These are phyloP conservation scores for Reticulitermes speratus DNA, from an alignment of 1,140 invertebrate species.

Conservation along the genomic window DNA sequence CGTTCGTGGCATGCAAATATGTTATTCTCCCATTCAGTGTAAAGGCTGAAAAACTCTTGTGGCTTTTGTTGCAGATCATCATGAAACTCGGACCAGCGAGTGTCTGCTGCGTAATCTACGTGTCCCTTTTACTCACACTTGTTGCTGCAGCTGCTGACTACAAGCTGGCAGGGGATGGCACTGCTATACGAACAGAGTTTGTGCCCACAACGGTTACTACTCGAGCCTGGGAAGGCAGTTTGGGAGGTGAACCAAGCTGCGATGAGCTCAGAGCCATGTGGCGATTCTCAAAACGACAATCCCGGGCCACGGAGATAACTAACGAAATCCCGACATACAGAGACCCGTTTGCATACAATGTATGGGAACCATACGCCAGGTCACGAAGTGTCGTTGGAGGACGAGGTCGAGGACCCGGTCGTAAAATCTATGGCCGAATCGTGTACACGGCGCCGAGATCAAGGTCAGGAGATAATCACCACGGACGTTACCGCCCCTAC, in stretches of 20 bases:
- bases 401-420: constrained; percentile 29
- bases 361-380: constrained; percentile 58
- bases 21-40: too few relatives aligned
- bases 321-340: constrained; percentile 79
- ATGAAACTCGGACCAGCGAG: background rate
- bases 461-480: background rate
- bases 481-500: constrained; percentile 17
- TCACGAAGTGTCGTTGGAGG: constrained; percentile 42
- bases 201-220: constrained; percentile 45
- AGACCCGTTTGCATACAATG: constrained; percentile 76
- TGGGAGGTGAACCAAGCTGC: constrained; percentile 69
- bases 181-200: constrained; percentile 41
- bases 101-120: background rate
- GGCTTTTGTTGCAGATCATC: background rate
- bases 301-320: constrained; percentile 78
- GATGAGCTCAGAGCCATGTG: constrained; percentile 87
- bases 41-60: background rate
- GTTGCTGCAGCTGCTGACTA: constrained; percentile 26
- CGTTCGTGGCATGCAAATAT: too few relatives aligned
- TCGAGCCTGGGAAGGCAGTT: constrained; percentile 42
- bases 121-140: constrained; percentile 37
- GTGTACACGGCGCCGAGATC: constrained; percentile 46
- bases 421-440: constrained; percentile 55
- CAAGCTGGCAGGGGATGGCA: constrained; percentile 37
- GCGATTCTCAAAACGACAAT: constrained; percentile 85